Conservation (phyloP, 35 echinoderm and acorn worm genomes). For the Patiria miniata region DNA sequence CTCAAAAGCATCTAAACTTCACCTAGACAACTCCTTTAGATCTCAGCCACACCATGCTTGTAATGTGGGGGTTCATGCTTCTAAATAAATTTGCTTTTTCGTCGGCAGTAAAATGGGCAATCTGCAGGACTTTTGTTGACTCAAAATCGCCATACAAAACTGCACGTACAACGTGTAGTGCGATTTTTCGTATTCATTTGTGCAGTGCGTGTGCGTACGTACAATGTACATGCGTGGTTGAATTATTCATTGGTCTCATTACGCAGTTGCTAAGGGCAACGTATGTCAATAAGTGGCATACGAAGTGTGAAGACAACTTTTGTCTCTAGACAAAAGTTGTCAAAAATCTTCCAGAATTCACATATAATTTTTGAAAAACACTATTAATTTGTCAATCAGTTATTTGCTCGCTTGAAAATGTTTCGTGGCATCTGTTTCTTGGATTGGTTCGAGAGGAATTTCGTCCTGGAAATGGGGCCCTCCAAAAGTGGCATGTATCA, state of each 20-base stretch:
- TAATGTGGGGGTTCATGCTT: background rate
- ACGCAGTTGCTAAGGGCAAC: conserved; percentile 27
- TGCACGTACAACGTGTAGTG: background rate
- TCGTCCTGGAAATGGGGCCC: background rate
- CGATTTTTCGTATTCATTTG: background rate
- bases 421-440: background rate
- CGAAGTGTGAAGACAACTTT: background rate
- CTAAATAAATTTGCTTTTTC: background rate
- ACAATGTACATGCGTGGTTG: background rate
- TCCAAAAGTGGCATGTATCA: background rate
- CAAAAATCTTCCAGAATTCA: background rate
- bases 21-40: background rate
- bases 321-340: background rate
- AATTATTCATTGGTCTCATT: conserved; percentile 3
- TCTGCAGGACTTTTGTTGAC: background rate
- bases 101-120: background rate
- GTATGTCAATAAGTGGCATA: background rate
- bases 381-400: background rate
- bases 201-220: background rate
- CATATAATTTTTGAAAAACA: background rate
- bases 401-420: background rate
- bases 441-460: background rate
- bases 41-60: background rate
- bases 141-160: background rate
- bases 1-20: background rate